Evolutionary conservation across 2,113 vertebrate genomes (phyloP), one percentile per base, ranked within the genome.

Genomic region (Labeo catla): DNA sequence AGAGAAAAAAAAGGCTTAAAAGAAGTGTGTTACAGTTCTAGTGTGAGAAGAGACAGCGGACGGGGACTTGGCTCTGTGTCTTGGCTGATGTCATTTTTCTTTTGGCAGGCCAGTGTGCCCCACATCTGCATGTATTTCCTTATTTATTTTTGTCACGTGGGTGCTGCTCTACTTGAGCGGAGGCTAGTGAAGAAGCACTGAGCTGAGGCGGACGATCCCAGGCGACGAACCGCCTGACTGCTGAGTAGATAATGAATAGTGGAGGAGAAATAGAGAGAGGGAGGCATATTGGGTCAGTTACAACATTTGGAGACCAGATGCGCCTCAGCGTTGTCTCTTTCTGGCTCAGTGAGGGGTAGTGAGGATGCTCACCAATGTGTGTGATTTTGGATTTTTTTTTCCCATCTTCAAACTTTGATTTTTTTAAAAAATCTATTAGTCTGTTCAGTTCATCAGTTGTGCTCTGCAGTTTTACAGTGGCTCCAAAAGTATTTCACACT

Each of bases 221-320:
- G 91, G 93, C 91, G 90, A 92, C 87, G 86, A 93, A 88, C 92
- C 90, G 92, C 90, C 89, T 91, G 87, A 90, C 90, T 88, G 76
- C 84, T 90, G 84, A 47, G 61, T 65, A 50, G 47, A 61, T 65
- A 83, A 66, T 88, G 86, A 92, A 93, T 90, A 89, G 87, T 90
- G 91, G 86, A 92, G 78, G 89, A 86, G 88, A 91, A 92, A 90
- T 89, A 92, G 2, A 45, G 87, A 85, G 90, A 70, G 90, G 86
- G 91, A 89, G 88, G 86, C 87, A 73, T 39, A 87, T 86, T 87
- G 91, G 92, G 92, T 92, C 92, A 92, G 1, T 36, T 88, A 76
- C 88, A 93, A 94, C 94, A 95, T 95, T 95, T 95, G 94, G 94
- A 93, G 89, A 91, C 93, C 95, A 95, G 93, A 95, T 95, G 94